phyloP scores from a whole-genome alignment of 2,797 vertebrate genomes.

The Peromyscus nudipes region DNA sequence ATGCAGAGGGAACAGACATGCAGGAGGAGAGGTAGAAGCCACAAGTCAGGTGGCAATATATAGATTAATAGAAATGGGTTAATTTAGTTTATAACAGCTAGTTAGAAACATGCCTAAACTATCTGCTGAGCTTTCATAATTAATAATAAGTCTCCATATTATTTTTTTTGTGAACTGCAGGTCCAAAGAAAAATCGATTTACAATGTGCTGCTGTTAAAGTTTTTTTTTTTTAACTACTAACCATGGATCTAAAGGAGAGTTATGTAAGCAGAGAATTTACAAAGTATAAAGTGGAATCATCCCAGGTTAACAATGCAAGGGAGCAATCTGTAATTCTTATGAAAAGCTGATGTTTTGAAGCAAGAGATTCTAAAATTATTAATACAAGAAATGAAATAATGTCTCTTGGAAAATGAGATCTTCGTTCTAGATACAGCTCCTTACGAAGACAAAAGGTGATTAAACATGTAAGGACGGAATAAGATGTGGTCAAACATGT shows the following conservation, averaged over 20 bases:
- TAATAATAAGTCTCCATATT: not conserved
- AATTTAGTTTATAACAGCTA: not conserved
- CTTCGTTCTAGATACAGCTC: not conserved
- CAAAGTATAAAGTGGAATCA: not conserved
- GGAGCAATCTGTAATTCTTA: not conserved
- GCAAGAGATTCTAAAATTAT: constrained; percentile 9
- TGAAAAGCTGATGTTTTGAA: not conserved
- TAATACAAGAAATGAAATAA: not conserved
- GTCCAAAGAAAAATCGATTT: not conserved
- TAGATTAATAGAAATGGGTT: not conserved
- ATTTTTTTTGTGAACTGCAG: not conserved
- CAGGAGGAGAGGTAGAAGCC: not conserved
- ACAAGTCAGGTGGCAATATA: not conserved
- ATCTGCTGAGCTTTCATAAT: not conserved
- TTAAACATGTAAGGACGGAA: not conserved
- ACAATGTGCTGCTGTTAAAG: not conserved
- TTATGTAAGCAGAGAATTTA: not conserved
- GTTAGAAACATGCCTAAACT: not conserved
- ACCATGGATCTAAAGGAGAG: not conserved
- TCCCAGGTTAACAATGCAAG: not conserved
- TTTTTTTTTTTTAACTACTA: not conserved
- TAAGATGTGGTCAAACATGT: fast-evolving
- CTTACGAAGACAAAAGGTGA: not conserved
- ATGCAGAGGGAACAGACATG: not conserved
- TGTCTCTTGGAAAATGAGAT: not conserved